A percentile compares a stretch with the other conserved stretches of the same genome.
phyloP scores from a whole-genome alignment of 2,888 invertebrate genomes.

The Conomelus anceps region DNA sequence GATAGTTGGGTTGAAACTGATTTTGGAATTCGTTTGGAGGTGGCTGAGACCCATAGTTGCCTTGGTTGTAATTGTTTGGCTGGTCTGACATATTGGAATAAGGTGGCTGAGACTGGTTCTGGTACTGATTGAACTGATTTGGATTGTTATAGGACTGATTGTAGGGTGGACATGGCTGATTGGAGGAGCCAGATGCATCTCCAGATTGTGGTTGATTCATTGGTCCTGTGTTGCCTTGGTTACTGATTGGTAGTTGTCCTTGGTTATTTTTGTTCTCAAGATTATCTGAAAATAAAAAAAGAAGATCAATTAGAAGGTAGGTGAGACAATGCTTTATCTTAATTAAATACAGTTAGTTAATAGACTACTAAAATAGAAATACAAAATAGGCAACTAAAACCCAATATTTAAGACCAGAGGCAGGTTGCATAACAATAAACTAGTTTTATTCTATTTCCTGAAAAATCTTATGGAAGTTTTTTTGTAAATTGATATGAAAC shows the following conservation, averaged over 20 bases:
- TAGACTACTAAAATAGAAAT: too few relatives aligned
- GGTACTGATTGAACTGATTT: conserved; percentile 13
- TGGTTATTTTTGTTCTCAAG: background rate
- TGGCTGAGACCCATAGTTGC: background rate
- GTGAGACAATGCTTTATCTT: too few relatives aligned
- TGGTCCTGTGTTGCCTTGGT: background rate
- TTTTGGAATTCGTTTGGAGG: background rate
- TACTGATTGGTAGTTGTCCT: background rate
- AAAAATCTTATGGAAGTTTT: too few relatives aligned
- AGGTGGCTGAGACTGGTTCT: background rate
- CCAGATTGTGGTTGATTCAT: background rate
- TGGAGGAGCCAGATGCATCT: background rate
- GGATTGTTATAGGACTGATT: conserved; percentile 7
- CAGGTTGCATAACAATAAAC: too few relatives aligned
- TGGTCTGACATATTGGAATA: background rate
- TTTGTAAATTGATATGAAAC: too few relatives aligned
- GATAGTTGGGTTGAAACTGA: background rate
- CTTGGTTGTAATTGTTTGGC: conserved; percentile 2
- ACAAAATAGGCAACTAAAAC: too few relatives aligned
- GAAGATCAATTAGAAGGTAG: too few relatives aligned
- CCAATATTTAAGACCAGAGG: too few relatives aligned
- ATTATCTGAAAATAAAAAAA: background rate
- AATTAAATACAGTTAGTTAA: too few relatives aligned
- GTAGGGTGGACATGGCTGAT: conserved; percentile 4
- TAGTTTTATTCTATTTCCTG: too few relatives aligned